Evolutionary conservation across 2,797 vertebrate species (phyloP).

Genomic region (Etheostoma nigrum): DNA sequence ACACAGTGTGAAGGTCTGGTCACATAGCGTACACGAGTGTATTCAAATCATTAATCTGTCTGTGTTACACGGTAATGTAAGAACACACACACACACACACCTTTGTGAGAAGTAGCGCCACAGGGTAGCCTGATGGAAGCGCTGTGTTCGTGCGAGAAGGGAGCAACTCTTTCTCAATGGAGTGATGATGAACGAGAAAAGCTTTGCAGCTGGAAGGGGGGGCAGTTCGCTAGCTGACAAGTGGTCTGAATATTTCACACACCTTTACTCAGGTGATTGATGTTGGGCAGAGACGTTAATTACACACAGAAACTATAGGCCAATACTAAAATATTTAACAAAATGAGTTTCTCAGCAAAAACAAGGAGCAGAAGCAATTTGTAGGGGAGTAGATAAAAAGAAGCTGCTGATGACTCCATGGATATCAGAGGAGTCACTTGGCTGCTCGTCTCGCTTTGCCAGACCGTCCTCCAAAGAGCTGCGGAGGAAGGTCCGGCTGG

Average conservation of each 20-base stretch:
- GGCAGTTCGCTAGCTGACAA: conserved; percentile 26
- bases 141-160: conserved; percentile 32
- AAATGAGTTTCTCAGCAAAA: too few relatives aligned
- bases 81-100: neutral
- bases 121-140: conserved; percentile 25
- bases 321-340: too few relatives aligned
- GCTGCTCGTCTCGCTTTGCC: too few relatives aligned
- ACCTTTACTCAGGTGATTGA: conserved; percentile 37
- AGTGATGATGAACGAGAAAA: conserved; percentile 15
- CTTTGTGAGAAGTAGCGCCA: conserved; percentile 22
- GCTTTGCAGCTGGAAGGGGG: neutral
- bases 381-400: too few relatives aligned
- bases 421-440: too few relatives aligned
- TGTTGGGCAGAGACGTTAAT: neutral
- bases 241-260: conserved; percentile 36
- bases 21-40: neutral
- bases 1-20: conserved; percentile 16
- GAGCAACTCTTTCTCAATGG: conserved; percentile 27
- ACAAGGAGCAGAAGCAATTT: too few relatives aligned
- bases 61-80: conserved; percentile 15
- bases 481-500: too few relatives aligned
- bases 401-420: too few relatives aligned
- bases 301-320: too few relatives aligned
- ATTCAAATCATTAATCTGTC: conserved; percentile 40
- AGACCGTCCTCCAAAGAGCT: too few relatives aligned